These are phyloP conservation scores for Mimumesa dahlbomi DNA, from an alignment of 2,888 invertebrate genomes.

Conservation along the genomic window DNA sequence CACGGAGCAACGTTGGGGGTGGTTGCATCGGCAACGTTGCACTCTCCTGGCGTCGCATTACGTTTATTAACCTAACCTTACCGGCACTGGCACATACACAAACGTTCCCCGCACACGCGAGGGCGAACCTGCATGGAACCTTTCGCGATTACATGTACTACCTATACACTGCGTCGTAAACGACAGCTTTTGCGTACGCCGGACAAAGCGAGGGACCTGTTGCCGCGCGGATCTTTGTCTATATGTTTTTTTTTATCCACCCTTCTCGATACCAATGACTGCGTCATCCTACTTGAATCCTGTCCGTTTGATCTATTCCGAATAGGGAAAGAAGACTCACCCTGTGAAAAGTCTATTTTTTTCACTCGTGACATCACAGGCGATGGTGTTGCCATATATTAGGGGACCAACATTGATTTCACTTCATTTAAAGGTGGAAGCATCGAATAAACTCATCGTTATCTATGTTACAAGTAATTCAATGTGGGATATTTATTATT, in stretches of 20 bases:
- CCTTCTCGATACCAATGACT: too few species aligned
- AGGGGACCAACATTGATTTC: too few species aligned
- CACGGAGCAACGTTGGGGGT: slow-evolving; percentile 63
- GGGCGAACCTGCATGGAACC: slow-evolving; percentile 57
- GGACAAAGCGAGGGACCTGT: slow-evolving; percentile 59
- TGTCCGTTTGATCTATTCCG: too few species aligned
- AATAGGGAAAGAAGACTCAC: too few species aligned
- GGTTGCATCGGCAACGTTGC: slow-evolving; percentile 71
- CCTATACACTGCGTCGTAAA: slow-evolving; percentile 54
- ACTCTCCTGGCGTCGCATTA: slow-evolving; percentile 69
- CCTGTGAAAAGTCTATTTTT: too few species aligned
- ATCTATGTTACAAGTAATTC: too few species aligned
- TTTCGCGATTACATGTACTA: slow-evolving; percentile 61
- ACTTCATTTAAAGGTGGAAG: too few species aligned
- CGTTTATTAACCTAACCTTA: slow-evolving; percentile 67
- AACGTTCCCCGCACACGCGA: slow-evolving; percentile 32
- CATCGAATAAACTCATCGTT: too few species aligned
- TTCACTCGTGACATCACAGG: too few species aligned
- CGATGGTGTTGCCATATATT: too few species aligned
- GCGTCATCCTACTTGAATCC: too few species aligned
- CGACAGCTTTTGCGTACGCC: slow-evolving; percentile 63
- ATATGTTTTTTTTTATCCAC: slow-evolving; percentile 37
- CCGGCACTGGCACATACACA: slow-evolving; percentile 32
- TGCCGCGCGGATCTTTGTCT: slow-evolving; percentile 46
- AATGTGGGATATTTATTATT: too few species aligned